Evolutionary conservation across 1,140 invertebrate genomes (phyloP), one percentile per base, ranked within the genome.

Genomic region (Rhagoletis pomonella): DNA sequence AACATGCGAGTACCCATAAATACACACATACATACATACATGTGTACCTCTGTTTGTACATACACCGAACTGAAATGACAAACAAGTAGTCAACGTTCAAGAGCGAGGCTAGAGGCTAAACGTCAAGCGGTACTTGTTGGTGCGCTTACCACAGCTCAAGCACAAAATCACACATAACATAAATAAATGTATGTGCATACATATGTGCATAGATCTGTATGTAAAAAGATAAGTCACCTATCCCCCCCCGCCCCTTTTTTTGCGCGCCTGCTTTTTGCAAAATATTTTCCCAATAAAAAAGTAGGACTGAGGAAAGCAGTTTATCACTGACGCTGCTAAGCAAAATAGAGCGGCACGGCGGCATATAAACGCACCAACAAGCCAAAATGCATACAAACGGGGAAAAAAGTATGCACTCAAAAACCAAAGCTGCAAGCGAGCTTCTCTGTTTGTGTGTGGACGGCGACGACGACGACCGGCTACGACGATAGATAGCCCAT

Each of bases 401-500:
- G 5, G 64, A 19, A 19, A 55, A 29, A 42, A 19, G 19, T 55
- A 81, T 55, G 42, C 5, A 81, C 55, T 81, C 47, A 73, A 39
- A 2, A 9, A 81, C n/a, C 3, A 44, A 73, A 39, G 42, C 42
- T 44, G 42, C 39, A 17, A 73, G 12, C 42, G 1, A 44, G 44
- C 17, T 17, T 73, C 67, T 29, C 47, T 77, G 47, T 39, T 44
- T 55, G 44, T 81, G 5, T 14, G 69, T 69, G 44, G 10, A 60
- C 59, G 9, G 29, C 55, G 50, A 10, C 81, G 44, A 73, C 87
- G 50, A 88, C 81, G 55, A 86, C 77, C 81, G 44, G 44, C 29
- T 12, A 73, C 67, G 10, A 88, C 58, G 86, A 88, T 88, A 88
- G 81, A 88, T 88, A 84, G 86, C 88, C 58, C 87, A 88, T 88